A percentile compares a stretch with the other conserved stretches of the same genome.
These are phyloP conservation scores for Hyppa rectilinea DNA, from an alignment of 2,888 invertebrate species.

Conservation along the genomic window DNA sequence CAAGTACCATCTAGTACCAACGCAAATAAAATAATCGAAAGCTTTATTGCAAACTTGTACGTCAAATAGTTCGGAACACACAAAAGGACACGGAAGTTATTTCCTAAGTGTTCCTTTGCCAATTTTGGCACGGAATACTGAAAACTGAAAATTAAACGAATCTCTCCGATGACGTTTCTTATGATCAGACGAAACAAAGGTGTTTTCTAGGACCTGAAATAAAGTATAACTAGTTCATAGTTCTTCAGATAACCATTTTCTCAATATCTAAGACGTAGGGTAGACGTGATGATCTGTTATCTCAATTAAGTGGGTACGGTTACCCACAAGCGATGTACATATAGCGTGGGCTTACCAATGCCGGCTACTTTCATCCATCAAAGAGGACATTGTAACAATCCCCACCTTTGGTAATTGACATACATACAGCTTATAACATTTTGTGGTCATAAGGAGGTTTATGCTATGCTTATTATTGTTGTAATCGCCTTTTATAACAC, in stretches of 20 bases:
- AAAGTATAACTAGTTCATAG: background rate
- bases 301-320: too few relatives aligned
- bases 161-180: slow-evolving; percentile 3
- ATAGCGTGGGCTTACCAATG: background rate
- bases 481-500: background rate
- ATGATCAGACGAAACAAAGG: background rate
- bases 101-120: slow-evolving; percentile 25
- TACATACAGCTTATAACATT: slow-evolving; percentile 13
- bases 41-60: background rate
- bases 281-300: too few relatives aligned
- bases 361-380: slow-evolving; percentile 8
- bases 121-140: slow-evolving; percentile 22
- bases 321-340: background rate
- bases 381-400: background rate
- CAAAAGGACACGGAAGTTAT: background rate
- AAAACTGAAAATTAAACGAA: slow-evolving; percentile 27
- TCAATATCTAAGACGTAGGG: too few relatives aligned
- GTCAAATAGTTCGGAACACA: slow-evolving; percentile 20
- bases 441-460: slow-evolving; percentile 13
- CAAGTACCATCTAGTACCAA: background rate
- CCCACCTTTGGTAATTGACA: background rate
- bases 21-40: background rate
- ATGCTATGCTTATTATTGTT: slow-evolving; percentile 23
- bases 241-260: background rate
- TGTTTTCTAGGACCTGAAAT: background rate